Percentiles rank a stretch among this genome's conserved stretches.
phyloP scores from a whole-genome alignment of 2,797 vertebrate genomes.

The Neosilurus hyrtlii region DNA sequence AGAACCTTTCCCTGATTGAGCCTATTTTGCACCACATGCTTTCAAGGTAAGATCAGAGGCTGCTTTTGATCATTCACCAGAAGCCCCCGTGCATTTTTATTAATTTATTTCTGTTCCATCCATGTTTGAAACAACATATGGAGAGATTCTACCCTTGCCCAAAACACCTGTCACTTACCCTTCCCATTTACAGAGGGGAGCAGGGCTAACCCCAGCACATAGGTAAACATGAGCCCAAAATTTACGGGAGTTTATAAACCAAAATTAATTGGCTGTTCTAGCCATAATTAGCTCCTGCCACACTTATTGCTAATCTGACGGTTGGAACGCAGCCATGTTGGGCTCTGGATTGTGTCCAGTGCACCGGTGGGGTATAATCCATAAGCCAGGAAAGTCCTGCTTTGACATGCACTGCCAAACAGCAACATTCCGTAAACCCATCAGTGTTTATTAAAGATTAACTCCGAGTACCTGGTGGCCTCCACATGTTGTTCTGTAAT shows the following conservation, averaged over 20 bases:
- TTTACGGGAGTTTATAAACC: slow-evolving; percentile 74
- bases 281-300: slow-evolving; percentile 76
- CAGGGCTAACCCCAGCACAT: slow-evolving; percentile 42
- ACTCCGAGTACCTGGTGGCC: slow-evolving; percentile 68
- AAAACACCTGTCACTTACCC: slow-evolving; percentile 65
- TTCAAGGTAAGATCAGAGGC: slow-evolving; percentile 16
- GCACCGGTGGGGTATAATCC: slow-evolving; percentile 63
- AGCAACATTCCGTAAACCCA: slow-evolving; percentile 56
- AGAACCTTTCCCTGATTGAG: background rate
- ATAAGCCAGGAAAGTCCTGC: slow-evolving; percentile 60
- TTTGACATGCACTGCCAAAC: slow-evolving; percentile 49
- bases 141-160: slow-evolving; percentile 53
- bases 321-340: slow-evolving; percentile 68
- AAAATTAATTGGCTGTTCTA: slow-evolving; percentile 75
- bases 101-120: background rate
- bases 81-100: background rate
- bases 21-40: background rate
- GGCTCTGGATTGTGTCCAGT: slow-evolving; percentile 71
- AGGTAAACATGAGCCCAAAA: slow-evolving; percentile 53
- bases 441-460: slow-evolving; percentile 78
- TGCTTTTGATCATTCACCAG: slow-evolving; percentile 16
- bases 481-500: slow-evolving; percentile 71
- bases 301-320: slow-evolving; percentile 78
- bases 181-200: slow-evolving; percentile 25
- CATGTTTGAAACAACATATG: slow-evolving; percentile 60